Base-by-base conservation (phyloP, 2,797 vertebrate species). In the Arrhamphus sclerolepis region DNA sequence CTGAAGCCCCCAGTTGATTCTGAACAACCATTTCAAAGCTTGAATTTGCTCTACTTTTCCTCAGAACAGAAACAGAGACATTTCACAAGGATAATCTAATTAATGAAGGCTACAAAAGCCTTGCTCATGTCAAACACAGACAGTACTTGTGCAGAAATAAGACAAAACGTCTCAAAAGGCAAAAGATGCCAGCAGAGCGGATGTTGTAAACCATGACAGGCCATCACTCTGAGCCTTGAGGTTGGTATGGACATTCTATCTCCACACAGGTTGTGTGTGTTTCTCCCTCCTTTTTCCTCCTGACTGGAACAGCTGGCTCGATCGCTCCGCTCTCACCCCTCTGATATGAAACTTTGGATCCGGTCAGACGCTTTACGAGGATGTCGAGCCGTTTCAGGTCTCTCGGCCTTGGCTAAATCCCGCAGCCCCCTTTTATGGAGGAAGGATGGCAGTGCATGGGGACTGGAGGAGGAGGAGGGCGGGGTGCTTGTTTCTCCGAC, bases 331-430 rank as follows among this genome's bases (percentile, higher is more conserved):
- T 66, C 70, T 59, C 78, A 55, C 72, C 81, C 81, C 81, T 80
- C 86, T 71, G 84, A 89, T 87, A 90, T 87, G 80, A 83, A 90
- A 87, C 83, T 75, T 80, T 29, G 82, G 71, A 88, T 91, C 89
- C 88, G 82, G 85, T 86, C 72, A 58, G 81, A 80, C 80, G 10
- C 86, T 93, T 92, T 92, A 93, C 78, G 88, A 92, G 89, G 86
- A 89, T 68, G 84, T 85, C 52, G 74, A 70, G 78, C 78, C 60
- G 65, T 82, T 79, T 78, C 84, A 79, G 83, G 78, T 83, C 82
- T 67, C 75, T 56, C 62, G 76, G 82, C 81, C 83, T 80, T 81
- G 78, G 69, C 82, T 81, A 87, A 92, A 90, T 89, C 89, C 87
- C 69, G 54, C 70, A 19, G 53, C 40, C 64, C 44, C 44, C 49